A percentile compares a stretch with the other conserved stretches of the same genome.
Conservation (phyloP, 1,140 invertebrate genomes). For the Cataglyphis hispanica region DNA sequence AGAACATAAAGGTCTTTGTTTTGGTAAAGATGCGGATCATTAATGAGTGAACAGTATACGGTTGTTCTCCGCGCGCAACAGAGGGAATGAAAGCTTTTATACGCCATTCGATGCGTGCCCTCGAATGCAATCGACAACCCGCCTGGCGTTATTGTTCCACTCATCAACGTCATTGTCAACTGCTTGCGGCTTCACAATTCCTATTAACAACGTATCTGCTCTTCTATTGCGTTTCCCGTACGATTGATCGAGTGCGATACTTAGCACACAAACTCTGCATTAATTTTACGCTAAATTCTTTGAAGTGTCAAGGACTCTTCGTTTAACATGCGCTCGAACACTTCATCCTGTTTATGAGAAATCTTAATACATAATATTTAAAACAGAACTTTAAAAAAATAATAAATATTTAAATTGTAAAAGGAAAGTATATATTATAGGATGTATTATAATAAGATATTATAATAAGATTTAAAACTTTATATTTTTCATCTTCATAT, state of each 20-base stretch:
- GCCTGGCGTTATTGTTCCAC: slow-evolving; percentile 28
- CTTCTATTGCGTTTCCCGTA: not conserved
- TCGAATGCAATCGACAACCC: slow-evolving; percentile 48
- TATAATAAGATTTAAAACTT: too few species aligned
- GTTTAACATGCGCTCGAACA: not conserved
- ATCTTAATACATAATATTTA: not conserved
- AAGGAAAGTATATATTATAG: too few species aligned
- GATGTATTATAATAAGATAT: too few species aligned
- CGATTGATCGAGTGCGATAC: slow-evolving; percentile 21
- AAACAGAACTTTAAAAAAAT: too few species aligned
- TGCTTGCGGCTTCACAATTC: slow-evolving; percentile 4
- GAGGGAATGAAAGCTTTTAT: slow-evolving; percentile 32
- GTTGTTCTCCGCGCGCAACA: slow-evolving; percentile 1
- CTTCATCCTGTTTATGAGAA: not conserved
- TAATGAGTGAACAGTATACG: slow-evolving; percentile 34
- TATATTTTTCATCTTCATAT: too few species aligned
- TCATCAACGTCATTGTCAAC: slow-evolving; percentile 48
- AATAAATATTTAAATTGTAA: slow-evolving; percentile 4
- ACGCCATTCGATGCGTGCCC: slow-evolving; percentile 3
- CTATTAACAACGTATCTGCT: slow-evolving; percentile 37
- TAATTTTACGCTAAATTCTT: slow-evolving; percentile 36
- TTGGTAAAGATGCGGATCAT: slow-evolving; percentile 18
- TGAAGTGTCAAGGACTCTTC: not conserved
- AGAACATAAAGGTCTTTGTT: slow-evolving; percentile 31
- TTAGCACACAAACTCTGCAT: not conserved